phyloP scores from a whole-genome alignment of 2,888 invertebrate genomes.

The Lithophane socia region DNA sequence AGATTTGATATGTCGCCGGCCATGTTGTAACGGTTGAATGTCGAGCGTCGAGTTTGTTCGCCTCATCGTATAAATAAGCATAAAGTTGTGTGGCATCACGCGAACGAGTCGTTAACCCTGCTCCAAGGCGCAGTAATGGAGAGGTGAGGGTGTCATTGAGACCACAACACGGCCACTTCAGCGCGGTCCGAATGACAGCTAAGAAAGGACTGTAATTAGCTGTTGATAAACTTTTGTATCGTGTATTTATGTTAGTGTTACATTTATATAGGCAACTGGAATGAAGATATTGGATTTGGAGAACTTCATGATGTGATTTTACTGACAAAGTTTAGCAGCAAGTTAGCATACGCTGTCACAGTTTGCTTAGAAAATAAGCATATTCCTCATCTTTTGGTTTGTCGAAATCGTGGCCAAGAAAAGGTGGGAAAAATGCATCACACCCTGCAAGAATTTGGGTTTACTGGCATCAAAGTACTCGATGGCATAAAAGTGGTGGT shows the following conservation, averaged over 20 bases:
- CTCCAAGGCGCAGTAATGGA: conserved; percentile 84
- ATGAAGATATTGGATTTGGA: conserved; percentile 5
- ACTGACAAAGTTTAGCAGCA: no score
- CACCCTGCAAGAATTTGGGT: background rate
- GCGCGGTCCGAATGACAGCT: conserved; percentile 77
- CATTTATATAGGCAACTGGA: conserved; percentile 35
- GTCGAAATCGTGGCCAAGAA: background rate
- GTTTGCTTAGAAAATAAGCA: background rate
- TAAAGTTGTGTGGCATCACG: conserved; percentile 86
- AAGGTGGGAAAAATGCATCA: background rate
- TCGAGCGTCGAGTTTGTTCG: conserved; percentile 81
- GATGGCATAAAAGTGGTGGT: background rate
- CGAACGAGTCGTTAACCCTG: conserved; percentile 88
- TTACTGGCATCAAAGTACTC: background rate
- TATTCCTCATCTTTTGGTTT: background rate
- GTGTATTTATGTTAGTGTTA: conserved; percentile 38
- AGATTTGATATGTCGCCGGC: conserved; percentile 87
- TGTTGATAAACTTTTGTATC: conserved; percentile 67
- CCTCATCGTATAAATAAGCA: conserved; percentile 88
- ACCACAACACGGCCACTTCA: conserved; percentile 81
- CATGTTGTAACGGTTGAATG: conserved; percentile 82
- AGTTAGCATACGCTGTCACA: background rate
- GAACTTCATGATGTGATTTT: background rate
- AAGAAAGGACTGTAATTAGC: conserved; percentile 80
- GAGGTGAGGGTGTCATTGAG: conserved; percentile 85